Percentiles rank a stretch among this genome's conserved stretches.
These are phyloP conservation scores for Triplophysa siluroides DNA, from an alignment of 2,113 vertebrate genomes.

Conservation along the genomic window DNA sequence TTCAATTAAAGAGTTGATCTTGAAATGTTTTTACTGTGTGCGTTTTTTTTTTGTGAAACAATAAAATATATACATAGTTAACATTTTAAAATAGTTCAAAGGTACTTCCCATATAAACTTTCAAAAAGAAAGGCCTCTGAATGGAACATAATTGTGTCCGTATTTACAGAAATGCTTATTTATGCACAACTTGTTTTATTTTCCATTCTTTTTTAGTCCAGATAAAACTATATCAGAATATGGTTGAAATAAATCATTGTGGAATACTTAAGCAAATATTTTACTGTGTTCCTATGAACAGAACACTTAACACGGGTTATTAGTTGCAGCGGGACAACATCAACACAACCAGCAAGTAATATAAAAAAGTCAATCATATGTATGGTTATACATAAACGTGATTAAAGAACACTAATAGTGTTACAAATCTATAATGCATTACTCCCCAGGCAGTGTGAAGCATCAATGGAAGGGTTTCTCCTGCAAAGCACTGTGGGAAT, in stretches of 20 bases:
- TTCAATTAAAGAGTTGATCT: too few species aligned
- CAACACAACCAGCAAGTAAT: background rate
- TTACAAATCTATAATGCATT: slow-evolving; percentile 4
- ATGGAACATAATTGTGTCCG: too few species aligned
- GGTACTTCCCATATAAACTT: too few species aligned
- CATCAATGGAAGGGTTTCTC: slow-evolving; percentile 1
- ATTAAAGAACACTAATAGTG: background rate
- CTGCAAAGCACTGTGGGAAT: slow-evolving; percentile 32
- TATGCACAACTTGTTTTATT: too few species aligned
- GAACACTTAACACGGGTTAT: background rate
- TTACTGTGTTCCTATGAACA: background rate
- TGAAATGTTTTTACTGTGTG: too few species aligned
- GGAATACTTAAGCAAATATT: too few species aligned
- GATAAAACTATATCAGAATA: background rate
- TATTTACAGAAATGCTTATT: too few species aligned
- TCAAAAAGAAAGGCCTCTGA: too few species aligned
- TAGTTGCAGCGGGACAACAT: background rate
- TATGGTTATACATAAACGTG: background rate
- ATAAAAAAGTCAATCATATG: background rate
- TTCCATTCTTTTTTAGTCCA: background rate
- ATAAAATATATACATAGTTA: too few species aligned
- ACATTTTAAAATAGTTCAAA: too few species aligned
- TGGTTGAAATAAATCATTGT: background rate
- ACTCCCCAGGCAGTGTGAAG: background rate
- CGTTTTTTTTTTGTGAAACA: too few species aligned